Evolutionary conservation across 1,140 invertebrate species (phyloP).

Genomic region (Bursaphelenchus mucronatus): DNA sequence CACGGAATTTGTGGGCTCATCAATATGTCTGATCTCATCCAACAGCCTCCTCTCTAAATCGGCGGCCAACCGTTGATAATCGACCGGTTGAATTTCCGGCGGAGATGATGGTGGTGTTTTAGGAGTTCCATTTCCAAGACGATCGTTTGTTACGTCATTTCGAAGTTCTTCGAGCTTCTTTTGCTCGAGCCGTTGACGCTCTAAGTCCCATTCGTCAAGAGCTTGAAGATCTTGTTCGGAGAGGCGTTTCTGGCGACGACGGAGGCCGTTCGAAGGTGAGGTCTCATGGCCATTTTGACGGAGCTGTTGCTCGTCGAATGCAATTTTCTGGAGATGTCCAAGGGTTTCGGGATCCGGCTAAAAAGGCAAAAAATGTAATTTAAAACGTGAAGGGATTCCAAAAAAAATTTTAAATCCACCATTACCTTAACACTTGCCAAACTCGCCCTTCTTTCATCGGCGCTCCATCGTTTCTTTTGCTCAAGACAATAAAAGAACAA

Average conservation of each 20-base stretch:
- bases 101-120: conserved; percentile 15
- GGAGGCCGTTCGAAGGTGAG: too few relatives aligned
- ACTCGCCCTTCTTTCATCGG: conserved; percentile 11
- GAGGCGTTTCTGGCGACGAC: neutral
- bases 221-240: conserved; percentile 8
- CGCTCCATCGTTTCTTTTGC: conserved; percentile 18
- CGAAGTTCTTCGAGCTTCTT: too few relatives aligned
- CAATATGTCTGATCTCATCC: conserved; percentile 10
- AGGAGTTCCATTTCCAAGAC: neutral
- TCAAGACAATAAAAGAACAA: conserved; percentile 35
- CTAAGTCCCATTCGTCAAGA: conserved; percentile 6
- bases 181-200: too few relatives aligned
- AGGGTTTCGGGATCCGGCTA: too few relatives aligned
- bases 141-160: too few relatives aligned
- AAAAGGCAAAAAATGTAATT: too few relatives aligned
- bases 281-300: too few relatives aligned
- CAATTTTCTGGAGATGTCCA: too few relatives aligned
- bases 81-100: neutral
- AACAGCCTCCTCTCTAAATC: conserved; percentile 11
- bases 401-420: neutral
- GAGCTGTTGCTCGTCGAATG: too few relatives aligned
- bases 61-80: conserved; percentile 17
- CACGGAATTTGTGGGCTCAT: neutral
- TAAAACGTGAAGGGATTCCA: too few relatives aligned
- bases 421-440: neutral